phyloP scores from a whole-genome alignment of 2,888 invertebrate species.

The Caenorhabditis sp. region DNA sequence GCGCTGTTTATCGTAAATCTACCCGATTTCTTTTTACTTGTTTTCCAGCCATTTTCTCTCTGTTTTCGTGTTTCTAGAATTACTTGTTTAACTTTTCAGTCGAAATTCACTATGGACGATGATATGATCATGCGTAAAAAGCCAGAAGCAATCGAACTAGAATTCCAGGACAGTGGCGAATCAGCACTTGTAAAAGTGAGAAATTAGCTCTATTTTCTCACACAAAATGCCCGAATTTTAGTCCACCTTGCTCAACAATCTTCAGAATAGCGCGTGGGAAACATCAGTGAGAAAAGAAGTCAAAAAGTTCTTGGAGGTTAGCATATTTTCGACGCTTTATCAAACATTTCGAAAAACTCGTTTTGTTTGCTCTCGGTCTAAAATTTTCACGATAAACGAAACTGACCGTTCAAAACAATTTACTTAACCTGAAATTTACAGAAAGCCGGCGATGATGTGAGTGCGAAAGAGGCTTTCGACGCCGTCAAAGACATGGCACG shows the following conservation, averaged over 20 bases:
- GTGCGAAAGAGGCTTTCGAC: constrained; percentile 48
- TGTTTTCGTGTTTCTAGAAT: not conserved
- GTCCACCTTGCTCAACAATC: constrained; percentile 34
- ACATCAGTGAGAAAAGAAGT: constrained; percentile 42
- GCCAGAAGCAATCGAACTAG: constrained; percentile 49
- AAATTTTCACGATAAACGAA: too few relatives aligned
- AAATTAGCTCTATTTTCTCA: not conserved
- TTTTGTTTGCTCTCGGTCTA: too few relatives aligned
- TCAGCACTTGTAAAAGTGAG: constrained; percentile 45
- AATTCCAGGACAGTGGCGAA: constrained; percentile 52
- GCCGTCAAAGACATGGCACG: constrained; percentile 53
- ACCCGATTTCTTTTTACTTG: not conserved
- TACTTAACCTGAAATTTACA: too few relatives aligned
- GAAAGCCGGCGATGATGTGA: constrained; percentile 49
- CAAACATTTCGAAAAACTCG: too few relatives aligned
- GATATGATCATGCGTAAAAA: constrained; percentile 51
- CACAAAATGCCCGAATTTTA: not conserved
- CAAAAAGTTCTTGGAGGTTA: constrained; percentile 45
- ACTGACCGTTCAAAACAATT: too few relatives aligned
- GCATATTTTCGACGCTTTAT: too few relatives aligned
- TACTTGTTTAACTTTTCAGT: constrained; percentile 4
- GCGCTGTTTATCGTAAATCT: constrained; percentile 35
- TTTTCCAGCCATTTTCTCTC: not conserved
- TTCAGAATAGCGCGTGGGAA: constrained; percentile 52
- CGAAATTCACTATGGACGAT: constrained; percentile 23